Percentiles rank a stretch among this genome's conserved stretches.
Evolutionary conservation across 2,797 vertebrate species (phyloP).

Genomic region (Enteromius thamalakanensis): DNA sequence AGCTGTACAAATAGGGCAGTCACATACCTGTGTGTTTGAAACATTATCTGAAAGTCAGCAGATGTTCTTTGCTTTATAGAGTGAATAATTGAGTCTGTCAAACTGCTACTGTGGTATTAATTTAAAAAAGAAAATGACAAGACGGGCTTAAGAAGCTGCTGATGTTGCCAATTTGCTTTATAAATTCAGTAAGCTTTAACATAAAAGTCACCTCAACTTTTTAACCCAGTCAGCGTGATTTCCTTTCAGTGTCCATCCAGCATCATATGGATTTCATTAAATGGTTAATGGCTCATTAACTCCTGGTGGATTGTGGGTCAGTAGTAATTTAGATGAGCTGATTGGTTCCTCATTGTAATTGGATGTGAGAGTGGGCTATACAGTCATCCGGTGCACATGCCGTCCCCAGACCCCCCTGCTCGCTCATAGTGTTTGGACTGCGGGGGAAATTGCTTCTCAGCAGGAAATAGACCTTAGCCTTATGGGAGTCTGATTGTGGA

Average conservation of each 20-base stretch:
- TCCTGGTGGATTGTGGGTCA: slow-evolving; percentile 44
- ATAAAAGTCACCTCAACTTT: slow-evolving; percentile 43
- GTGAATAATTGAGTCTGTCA: slow-evolving; percentile 14
- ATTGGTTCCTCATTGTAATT: slow-evolving; percentile 55
- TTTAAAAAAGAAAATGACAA: background rate
- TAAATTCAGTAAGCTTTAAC: slow-evolving; percentile 38
- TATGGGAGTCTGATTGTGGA: slow-evolving; percentile 28
- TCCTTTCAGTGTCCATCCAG: slow-evolving; percentile 26
- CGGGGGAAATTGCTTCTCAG: slow-evolving; percentile 31
- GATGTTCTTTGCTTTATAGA: slow-evolving; percentile 6
- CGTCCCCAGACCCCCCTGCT: slow-evolving; percentile 37
- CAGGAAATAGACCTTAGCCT: slow-evolving; percentile 37
- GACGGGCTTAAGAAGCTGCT: slow-evolving; percentile 29
- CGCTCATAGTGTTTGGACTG: slow-evolving; percentile 24
- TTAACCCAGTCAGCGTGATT: slow-evolving; percentile 33
- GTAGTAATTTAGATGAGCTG: slow-evolving; percentile 44
- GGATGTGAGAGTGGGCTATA: slow-evolving; percentile 47
- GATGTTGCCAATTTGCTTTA: slow-evolving; percentile 51
- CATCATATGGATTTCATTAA: slow-evolving; percentile 56
- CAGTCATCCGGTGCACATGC: slow-evolving; percentile 40
- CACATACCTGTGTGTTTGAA: background rate
- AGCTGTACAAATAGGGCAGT: background rate
- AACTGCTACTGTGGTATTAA: background rate
- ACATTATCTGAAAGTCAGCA: slow-evolving; percentile 15
- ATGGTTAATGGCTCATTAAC: slow-evolving; percentile 63